Evolutionary conservation across 2,113 vertebrate species (phyloP).

Genomic region (Lepisosteus oculatus): DNA sequence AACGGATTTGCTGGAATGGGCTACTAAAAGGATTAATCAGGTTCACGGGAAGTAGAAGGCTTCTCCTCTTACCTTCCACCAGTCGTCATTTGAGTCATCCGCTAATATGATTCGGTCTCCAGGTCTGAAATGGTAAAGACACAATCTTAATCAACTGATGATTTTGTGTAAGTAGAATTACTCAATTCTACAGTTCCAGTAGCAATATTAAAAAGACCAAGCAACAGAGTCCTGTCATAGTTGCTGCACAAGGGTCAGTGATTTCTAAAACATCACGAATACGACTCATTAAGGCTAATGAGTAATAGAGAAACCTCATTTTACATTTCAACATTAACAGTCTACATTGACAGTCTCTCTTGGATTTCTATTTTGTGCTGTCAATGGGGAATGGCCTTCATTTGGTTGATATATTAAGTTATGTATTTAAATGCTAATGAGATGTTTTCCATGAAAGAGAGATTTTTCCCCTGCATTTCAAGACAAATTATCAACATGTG

Average conservation of each 20-base stretch:
- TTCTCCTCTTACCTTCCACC: conserved; percentile 84
- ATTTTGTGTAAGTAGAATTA: no score
- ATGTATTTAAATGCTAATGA: not conserved
- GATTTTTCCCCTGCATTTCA: no score
- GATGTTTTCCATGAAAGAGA: not conserved
- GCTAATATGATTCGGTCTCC: conserved; percentile 88
- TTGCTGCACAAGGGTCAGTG: no score
- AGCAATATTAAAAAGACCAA: no score
- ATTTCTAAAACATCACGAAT: not conserved
- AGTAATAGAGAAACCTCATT: not conserved
- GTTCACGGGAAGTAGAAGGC: no score
- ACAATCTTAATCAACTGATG: not conserved
- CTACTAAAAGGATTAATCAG: no score
- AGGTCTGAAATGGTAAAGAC: conserved; percentile 63
- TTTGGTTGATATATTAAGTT: not conserved
- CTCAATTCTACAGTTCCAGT: no score
- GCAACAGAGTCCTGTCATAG: no score
- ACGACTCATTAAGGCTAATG: not conserved
- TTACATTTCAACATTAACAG: not conserved
- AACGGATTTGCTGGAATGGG: no score
- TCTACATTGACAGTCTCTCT: no score
- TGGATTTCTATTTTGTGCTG: no score
- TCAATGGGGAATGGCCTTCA: not conserved
- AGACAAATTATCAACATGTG: no score
- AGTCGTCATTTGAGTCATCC: conserved; percentile 92